Evolutionary conservation across 2,888 invertebrate species (phyloP), one percentile per base, ranked within the genome.

Genomic region (Hemicrepidius hirtus): DNA sequence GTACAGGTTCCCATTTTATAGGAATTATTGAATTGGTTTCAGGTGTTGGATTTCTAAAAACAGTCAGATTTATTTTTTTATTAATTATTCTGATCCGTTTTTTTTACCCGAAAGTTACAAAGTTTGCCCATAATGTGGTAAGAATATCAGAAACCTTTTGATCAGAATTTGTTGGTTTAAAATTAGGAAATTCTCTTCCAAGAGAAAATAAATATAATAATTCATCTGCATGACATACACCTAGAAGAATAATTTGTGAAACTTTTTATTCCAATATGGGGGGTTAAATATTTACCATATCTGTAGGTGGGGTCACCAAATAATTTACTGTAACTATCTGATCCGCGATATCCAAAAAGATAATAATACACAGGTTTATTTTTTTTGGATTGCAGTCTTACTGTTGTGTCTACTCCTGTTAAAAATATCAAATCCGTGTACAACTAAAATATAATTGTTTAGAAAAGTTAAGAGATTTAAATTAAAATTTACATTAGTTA

Each of bases 161-260:
- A 80, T 94, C 69, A 2, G 63, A n/a, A n/a, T 46, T 37, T 91
- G 85, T 9, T 12, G 67, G 67, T 20, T 16, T 44, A 13, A 62
- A 71, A 60, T 62, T 16, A 24, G 55, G 69, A 55, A 55, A 69
- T n/a, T 13, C n/a, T 1, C n/a, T 13, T 0, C 20, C 35, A 13
- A 13, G 20, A 16, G 37, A 62, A 20, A 69, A 69, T 13, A 69
- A 12, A 82, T 96, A 93, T 83, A 94, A 93, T 63, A 96, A 85
- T 75, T 96, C 96, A 80, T 96, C 95, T 0, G 94, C 95, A 82
- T 96, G 95, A 66, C 93, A 93, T 0, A 94, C 93, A 62, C 95
- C 93, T 62, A 18, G 7, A 46, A 46, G 4, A 28, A 28, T 28
- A 28, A 28, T 40, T 37, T 4, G n/a, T 24, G 37, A 1, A 68